Evolutionary conservation across 2,797 vertebrate genomes (phyloP).

Genomic region (Notolepis coatsorum): DNA sequence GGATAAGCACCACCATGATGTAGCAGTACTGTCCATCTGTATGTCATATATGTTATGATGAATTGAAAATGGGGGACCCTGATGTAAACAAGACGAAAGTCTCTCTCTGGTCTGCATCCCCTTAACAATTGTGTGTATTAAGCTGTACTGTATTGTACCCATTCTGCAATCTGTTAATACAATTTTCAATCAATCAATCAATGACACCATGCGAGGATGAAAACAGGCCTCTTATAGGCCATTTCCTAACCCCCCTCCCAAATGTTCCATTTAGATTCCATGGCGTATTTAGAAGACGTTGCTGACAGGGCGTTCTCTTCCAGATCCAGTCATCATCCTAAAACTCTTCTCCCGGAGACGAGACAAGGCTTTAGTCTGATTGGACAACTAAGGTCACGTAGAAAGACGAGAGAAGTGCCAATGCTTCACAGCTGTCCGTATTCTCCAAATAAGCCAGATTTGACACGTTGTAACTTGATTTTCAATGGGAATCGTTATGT

Average conservation of each 20-base stretch:
- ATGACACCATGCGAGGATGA: too few species aligned
- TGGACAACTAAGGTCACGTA: conserved; percentile 28
- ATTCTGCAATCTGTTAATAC: too few species aligned
- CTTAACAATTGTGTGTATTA: too few species aligned
- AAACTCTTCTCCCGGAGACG: conserved; percentile 27
- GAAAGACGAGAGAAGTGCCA: background rate
- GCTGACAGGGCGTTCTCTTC: conserved; percentile 2
- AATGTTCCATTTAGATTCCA: background rate
- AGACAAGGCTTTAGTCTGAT: conserved; percentile 31
- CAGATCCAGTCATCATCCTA: conserved; percentile 17
- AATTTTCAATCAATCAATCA: too few species aligned
- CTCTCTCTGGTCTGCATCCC: too few species aligned
- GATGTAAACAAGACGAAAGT: too few species aligned
- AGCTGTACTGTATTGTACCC: too few species aligned
- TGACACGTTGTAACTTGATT: background rate
- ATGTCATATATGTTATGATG: conserved; percentile 44
- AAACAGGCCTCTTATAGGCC: too few species aligned
- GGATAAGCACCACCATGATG: background rate
- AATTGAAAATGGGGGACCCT: background rate
- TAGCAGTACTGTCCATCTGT: conserved; percentile 14
- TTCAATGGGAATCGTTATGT: background rate
- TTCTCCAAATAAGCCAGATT: background rate
- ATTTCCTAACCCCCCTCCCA: conserved; percentile 17
- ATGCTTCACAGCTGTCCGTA: conserved; percentile 2
- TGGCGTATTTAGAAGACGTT: background rate